Evolutionary conservation across 1,140 invertebrate genomes (phyloP).

Genomic region (Caenorhabditis inopinata): DNA sequence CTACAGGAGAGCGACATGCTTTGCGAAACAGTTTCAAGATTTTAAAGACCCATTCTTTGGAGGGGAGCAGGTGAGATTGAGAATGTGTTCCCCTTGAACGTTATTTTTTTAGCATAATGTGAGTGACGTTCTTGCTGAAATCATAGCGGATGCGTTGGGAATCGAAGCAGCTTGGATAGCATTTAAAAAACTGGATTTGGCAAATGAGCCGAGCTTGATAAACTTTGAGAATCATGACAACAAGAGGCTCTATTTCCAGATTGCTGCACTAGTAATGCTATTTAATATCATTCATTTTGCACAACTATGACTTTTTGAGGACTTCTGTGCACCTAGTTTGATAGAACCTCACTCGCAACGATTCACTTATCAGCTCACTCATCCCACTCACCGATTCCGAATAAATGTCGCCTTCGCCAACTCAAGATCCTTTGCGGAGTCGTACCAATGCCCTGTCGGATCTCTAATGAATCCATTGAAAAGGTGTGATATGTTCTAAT

Average conservation of each 20-base stretch:
- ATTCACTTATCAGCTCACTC: background rate
- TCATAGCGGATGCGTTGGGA: background rate
- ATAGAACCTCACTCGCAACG: background rate
- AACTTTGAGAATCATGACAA: background rate
- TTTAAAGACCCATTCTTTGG: background rate
- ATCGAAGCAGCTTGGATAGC: background rate
- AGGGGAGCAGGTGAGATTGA: too few species aligned
- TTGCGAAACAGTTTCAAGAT: background rate
- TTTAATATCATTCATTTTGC: background rate
- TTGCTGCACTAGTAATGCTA: background rate
- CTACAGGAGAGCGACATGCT: background rate
- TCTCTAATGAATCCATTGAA: constrained; percentile 48
- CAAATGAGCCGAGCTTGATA: background rate
- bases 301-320: background rate
- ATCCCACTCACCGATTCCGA: constrained; percentile 51
- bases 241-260: background rate
- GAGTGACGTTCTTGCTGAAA: background rate
- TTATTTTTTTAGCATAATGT: too few species aligned
- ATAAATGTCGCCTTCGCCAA: constrained; percentile 71
- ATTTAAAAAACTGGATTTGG: background rate
- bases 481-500: background rate
- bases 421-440: constrained; percentile 69
- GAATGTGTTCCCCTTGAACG: too few species aligned
- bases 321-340: background rate
- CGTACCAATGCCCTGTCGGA: constrained; percentile 69